phyloP scores from a whole-genome alignment of 2,888 invertebrate species.

The Bellardia bayeri region DNA sequence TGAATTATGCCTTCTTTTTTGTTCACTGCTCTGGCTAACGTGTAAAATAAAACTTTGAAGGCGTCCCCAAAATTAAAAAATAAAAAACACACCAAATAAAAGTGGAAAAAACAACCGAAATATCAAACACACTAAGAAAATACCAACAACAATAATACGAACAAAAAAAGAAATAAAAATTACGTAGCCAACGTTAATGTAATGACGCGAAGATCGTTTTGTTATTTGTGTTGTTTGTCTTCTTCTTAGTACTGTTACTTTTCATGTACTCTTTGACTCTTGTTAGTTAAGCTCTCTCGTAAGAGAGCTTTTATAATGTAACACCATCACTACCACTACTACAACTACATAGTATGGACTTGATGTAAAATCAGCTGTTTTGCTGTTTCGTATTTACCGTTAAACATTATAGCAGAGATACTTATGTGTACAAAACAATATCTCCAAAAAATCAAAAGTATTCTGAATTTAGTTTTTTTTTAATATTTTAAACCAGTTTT shows the following conservation, averaged over 20 bases:
- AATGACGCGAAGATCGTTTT: slow-evolving; percentile 71
- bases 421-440: slow-evolving; percentile 7
- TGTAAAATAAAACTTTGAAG: slow-evolving; percentile 71
- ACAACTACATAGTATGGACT: background rate
- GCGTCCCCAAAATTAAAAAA: slow-evolving; percentile 65
- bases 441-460: background rate
- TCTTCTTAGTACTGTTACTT: slow-evolving; percentile 63
- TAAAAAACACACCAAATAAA: slow-evolving; percentile 53
- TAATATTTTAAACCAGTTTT: slow-evolving; percentile 32
- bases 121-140: slow-evolving; percentile 54
- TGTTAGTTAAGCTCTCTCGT: slow-evolving; percentile 15
- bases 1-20: slow-evolving; percentile 73
- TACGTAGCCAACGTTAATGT: slow-evolving; percentile 68
- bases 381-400: slow-evolving; percentile 43
- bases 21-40: slow-evolving; percentile 67
- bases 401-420: background rate
- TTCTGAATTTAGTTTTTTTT: background rate
- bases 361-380: slow-evolving; percentile 55
- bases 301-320: slow-evolving; percentile 55
- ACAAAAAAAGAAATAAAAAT: slow-evolving; percentile 67
- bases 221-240: slow-evolving; percentile 20
- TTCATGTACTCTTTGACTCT: slow-evolving; percentile 45
- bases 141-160: slow-evolving; percentile 38
- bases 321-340: slow-evolving; percentile 5
- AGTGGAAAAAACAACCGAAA: slow-evolving; percentile 57